phyloP scores from a whole-genome alignment of 2,797 vertebrate species.

The Amniataba percoides region DNA sequence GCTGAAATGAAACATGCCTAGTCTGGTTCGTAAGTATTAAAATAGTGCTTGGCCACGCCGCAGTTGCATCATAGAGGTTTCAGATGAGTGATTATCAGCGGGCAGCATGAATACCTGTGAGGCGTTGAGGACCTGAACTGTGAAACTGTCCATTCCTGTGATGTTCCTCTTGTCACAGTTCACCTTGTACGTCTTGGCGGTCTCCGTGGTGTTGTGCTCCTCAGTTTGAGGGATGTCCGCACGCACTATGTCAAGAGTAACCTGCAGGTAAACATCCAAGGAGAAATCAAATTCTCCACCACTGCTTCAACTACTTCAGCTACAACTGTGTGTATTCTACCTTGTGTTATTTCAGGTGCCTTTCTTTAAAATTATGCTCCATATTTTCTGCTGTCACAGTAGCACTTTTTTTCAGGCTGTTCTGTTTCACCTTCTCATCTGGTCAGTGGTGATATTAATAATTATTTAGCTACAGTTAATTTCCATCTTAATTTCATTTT shows the following conservation, averaged over 20 bases:
- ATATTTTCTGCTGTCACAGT: no score
- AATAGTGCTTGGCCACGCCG: neutral
- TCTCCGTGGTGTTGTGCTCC: slow-evolving; percentile 89
- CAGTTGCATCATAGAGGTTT: neutral
- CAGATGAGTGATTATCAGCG: neutral
- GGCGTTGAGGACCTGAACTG: slow-evolving; percentile 91
- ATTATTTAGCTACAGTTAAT: neutral
- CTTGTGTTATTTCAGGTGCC: neutral
- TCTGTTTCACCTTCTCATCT: neutral
- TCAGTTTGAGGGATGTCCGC: slow-evolving; percentile 62
- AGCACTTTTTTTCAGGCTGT: neutral
- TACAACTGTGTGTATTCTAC: neutral
- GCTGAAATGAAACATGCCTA: neutral
- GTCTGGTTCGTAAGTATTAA: neutral
- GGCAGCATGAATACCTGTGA: slow-evolving; percentile 87
- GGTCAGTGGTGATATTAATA: neutral
- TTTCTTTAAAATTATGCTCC: neutral
- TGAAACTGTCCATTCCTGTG: slow-evolving; percentile 83
- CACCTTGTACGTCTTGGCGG: slow-evolving; percentile 91
- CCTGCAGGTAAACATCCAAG: slow-evolving; percentile 45
- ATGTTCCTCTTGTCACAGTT: slow-evolving; percentile 92
- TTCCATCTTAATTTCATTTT: neutral
- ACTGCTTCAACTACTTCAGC: neutral
- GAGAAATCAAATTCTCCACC: neutral
- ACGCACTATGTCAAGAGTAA: slow-evolving; percentile 81